These are phyloP conservation scores for Acrocephalus kingi DNA, from an alignment of 2,113 vertebrate species.

Conservation along the genomic window DNA sequence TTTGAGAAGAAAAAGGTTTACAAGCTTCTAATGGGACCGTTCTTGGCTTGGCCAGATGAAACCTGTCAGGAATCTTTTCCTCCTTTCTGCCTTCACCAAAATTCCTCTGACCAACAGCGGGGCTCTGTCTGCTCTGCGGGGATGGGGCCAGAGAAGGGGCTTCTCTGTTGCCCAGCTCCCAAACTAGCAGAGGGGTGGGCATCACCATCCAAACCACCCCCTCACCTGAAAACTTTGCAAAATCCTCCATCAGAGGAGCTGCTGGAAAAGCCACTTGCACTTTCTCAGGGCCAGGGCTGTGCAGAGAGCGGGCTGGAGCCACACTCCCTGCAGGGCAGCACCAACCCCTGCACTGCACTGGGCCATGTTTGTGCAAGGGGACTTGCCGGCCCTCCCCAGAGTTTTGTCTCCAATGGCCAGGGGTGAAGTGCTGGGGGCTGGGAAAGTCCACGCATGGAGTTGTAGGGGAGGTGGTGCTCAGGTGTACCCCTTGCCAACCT, in stretches of 20 bases:
- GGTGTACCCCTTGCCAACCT: no score
- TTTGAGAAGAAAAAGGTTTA: background rate
- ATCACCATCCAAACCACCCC: fast-evolving
- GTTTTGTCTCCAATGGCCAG: background rate
- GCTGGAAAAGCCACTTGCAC: background rate
- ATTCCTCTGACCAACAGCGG: background rate
- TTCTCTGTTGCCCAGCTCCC: background rate
- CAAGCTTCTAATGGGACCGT: background rate
- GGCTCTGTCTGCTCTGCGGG: background rate
- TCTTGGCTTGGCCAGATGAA: background rate
- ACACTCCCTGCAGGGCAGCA: background rate
- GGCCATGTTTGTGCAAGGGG: background rate
- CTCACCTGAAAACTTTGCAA: background rate
- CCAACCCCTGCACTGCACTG: fast-evolving
- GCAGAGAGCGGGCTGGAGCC: fast-evolving
- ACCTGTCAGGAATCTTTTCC: constrained; percentile 12
- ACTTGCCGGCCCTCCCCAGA: fast-evolving
- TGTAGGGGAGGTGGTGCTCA: background rate
- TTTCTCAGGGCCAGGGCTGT: background rate
- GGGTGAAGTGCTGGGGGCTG: background rate
- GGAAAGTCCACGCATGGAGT: background rate
- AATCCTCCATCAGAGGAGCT: background rate
- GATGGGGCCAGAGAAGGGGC: background rate
- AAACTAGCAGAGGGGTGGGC: background rate
- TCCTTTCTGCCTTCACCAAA: constrained; percentile 17